Evolutionary conservation across 1,140 invertebrate species (phyloP), one percentile per base, ranked within the genome.

Genomic region (Lithobius niger): DNA sequence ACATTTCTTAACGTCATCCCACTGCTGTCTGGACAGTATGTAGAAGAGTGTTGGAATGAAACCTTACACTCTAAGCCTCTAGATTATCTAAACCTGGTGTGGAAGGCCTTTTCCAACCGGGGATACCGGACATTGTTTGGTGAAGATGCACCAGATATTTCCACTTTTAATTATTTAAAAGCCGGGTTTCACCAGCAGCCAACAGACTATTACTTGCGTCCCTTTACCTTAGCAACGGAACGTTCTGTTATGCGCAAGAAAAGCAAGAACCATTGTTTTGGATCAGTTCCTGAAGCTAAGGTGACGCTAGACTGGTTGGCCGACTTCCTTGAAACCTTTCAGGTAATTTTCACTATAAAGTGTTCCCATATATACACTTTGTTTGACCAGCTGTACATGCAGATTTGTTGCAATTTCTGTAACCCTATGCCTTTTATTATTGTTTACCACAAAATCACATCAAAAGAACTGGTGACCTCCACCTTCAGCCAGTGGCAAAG

Each of bases 1-100:
- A 88, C 86, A 0, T 89, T 84, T 65, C 84, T 84, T 0, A 91
- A 92, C 67, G 60, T 90, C 25, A 76, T 86, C 0, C 79, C 86
- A 0, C 69, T 85, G 6, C 66, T 90, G 0, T 79, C 79, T 1
- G 73, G 73, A 10, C 21, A 47, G 4, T 55, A 59, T 16, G 36
- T 54, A 10, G 27, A 54, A 43, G 36, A 54, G n/a, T 22, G 52
- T 24, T 54, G 52, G 18, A 31, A 52, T 36, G 28, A 52, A 22
- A 54, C 48, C 10, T 19, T 50, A 3, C 85, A 86, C 0, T 16
- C 4, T 2, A 15, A 3, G 2, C 62, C 54, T 51, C 56, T 52
- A 1, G 59, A 62, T 25, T 48, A 28, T 4, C 56, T 52, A 18
- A 57, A 60, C 13, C 60, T 67, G 28, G 54, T 67, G 13, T 67